Conservation (phyloP, 2,113 vertebrate genomes). For the Ahaetulla prasina region DNA sequence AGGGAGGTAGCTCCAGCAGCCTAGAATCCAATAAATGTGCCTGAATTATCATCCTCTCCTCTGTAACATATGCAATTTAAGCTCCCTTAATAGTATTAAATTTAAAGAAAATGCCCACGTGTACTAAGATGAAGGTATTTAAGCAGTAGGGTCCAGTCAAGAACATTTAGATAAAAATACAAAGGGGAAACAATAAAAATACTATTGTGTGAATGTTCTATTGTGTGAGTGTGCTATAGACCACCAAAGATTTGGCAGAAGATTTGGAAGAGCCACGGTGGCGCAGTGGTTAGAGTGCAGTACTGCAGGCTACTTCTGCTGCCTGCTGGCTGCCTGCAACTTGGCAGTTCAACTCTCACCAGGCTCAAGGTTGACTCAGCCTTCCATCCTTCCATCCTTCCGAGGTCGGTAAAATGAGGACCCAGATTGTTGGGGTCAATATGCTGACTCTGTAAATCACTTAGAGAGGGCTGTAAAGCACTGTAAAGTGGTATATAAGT, state of each 20-base stretch:
- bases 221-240: neutral
- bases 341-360: too few species aligned
- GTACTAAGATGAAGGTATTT: neutral
- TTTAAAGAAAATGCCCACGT: neutral
- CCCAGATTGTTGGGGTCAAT: too few species aligned
- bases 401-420: too few species aligned
- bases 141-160: neutral
- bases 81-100: neutral
- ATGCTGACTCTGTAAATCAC: too few species aligned
- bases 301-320: too few species aligned
- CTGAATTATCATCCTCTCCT: neutral
- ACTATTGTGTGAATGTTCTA: neutral
- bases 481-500: too few species aligned
- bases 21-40: neutral
- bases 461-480: too few species aligned
- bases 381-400: too few species aligned
- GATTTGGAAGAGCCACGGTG: neutral
- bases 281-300: too few species aligned
- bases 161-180: neutral
- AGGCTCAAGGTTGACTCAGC: too few species aligned
- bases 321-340: too few species aligned
- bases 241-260: neutral
- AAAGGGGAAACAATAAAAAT: neutral
- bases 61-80: neutral
- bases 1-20: neutral